Conservation (phyloP, 2,113 vertebrate species). For the Sciurus niger region DNA sequence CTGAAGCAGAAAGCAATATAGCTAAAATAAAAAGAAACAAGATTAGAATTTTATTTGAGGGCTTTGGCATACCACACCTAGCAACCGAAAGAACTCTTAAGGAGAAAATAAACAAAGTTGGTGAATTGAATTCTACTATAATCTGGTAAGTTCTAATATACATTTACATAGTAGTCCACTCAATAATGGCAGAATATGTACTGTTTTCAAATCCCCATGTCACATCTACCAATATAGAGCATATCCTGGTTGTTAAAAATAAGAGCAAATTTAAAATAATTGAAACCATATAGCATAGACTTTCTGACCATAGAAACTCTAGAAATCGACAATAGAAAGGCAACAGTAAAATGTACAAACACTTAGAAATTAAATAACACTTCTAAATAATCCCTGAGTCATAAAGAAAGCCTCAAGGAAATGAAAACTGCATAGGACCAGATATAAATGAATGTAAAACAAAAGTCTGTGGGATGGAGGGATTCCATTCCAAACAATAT, state of each 20-base stretch:
- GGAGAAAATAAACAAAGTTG: not conserved
- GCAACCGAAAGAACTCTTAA: not conserved
- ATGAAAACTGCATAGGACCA: not conserved
- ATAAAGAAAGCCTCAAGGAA: not conserved
- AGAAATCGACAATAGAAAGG: not conserved
- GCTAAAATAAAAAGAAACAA: not conserved
- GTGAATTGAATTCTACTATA: not conserved
- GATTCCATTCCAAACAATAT: not conserved
- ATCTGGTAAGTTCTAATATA: not conserved
- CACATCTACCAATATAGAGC: not conserved
- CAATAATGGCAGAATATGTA: too few species aligned
- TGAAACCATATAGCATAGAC: not conserved
- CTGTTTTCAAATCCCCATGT: not conserved
- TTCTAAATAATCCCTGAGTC: not conserved
- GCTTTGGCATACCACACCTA: not conserved
- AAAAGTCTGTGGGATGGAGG: not conserved
- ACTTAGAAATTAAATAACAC: not conserved
- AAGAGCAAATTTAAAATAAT: not conserved
- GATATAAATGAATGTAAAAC: not conserved
- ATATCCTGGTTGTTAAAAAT: not conserved
- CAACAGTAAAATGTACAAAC: not conserved
- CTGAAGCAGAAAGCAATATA: not conserved
- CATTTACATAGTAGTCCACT: not conserved
- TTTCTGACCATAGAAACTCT: not conserved
- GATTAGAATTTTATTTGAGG: not conserved